phyloP scores from a whole-genome alignment of 2,888 invertebrate species.

The Torymus auratus region DNA sequence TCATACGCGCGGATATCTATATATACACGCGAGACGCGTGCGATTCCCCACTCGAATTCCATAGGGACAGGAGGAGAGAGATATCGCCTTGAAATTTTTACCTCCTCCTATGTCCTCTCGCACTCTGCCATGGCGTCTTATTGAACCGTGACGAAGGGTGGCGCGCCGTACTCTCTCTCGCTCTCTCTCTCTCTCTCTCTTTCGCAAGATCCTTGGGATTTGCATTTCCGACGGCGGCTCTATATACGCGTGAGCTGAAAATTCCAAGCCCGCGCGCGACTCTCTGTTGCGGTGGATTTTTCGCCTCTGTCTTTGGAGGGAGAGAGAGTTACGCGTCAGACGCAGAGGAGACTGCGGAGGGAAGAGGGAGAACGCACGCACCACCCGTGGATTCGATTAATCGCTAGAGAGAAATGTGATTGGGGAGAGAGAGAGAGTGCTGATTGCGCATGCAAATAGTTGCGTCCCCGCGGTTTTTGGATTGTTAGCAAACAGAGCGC shows the following conservation, averaged over 20 bases:
- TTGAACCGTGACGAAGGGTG: conserved; percentile 54
- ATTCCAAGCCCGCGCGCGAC: conserved; percentile 44
- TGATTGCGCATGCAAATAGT: conserved; percentile 25
- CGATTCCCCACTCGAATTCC: conserved; percentile 39
- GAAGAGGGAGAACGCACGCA: too few relatives aligned
- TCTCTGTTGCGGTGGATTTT: conserved; percentile 12
- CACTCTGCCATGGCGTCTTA: conserved; percentile 33
- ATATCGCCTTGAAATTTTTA: conserved; percentile 47
- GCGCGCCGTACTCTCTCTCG: conserved; percentile 25
- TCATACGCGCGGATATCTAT: conserved; percentile 41
- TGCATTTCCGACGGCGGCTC: conserved; percentile 47
- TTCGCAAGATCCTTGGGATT: conserved; percentile 50
- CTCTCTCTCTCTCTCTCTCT: too few relatives aligned
- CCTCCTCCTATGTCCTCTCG: neutral
- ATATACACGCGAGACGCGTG: conserved; percentile 25
- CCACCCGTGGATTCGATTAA: conserved; percentile 15
- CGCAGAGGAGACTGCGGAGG: too few relatives aligned
- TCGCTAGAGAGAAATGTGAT: conserved; percentile 7
- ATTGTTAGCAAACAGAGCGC: too few relatives aligned
- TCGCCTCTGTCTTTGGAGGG: conserved; percentile 11
- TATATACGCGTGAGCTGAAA: conserved; percentile 44
- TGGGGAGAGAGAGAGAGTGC: neutral
- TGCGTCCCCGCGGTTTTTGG: neutral
- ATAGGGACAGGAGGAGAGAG: conserved; percentile 17
- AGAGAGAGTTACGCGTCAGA: too few relatives aligned